Conservation (phyloP, 2,888 invertebrate genomes). For the Nephrocerus scutellatus region DNA sequence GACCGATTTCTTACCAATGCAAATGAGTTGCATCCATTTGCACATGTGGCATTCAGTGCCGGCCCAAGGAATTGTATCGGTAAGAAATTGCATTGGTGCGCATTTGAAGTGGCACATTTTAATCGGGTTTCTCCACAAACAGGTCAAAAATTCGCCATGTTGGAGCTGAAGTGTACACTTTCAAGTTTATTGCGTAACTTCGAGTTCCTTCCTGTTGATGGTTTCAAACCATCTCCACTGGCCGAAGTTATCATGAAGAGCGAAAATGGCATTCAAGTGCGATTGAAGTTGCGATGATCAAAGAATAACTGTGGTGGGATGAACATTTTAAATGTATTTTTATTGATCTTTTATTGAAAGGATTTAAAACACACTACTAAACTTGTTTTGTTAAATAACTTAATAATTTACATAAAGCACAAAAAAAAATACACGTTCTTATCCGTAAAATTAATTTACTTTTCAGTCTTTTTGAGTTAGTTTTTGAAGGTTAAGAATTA, state of each 20-base stretch:
- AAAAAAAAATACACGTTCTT: no score
- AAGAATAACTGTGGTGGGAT: no score
- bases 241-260: conserved; percentile 43
- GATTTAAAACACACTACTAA: no score
- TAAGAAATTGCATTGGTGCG: conserved; percentile 13
- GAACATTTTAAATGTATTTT: no score
- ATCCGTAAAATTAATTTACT: no score
- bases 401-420: no score
- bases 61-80: conserved; percentile 44
- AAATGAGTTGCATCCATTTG: conserved; percentile 37
- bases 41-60: conserved; percentile 43
- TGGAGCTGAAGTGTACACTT: conserved; percentile 40
- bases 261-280: conserved; percentile 40
- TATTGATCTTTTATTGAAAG: no score
- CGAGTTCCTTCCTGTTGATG: conserved; percentile 37
- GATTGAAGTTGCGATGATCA: conserved; percentile 34
- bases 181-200: conserved; percentile 38
- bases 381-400: no score
- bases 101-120: neutral
- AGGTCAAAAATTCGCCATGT: conserved; percentile 47
- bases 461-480: no score
- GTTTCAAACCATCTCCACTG: conserved; percentile 31
- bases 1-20: conserved; percentile 37
- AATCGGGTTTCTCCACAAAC: no score
- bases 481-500: no score